Percentiles rank a stretch among this genome's conserved stretches.
Evolutionary conservation across 2,888 invertebrate species (phyloP).

Genomic region (Pristionchus arcanus): DNA sequence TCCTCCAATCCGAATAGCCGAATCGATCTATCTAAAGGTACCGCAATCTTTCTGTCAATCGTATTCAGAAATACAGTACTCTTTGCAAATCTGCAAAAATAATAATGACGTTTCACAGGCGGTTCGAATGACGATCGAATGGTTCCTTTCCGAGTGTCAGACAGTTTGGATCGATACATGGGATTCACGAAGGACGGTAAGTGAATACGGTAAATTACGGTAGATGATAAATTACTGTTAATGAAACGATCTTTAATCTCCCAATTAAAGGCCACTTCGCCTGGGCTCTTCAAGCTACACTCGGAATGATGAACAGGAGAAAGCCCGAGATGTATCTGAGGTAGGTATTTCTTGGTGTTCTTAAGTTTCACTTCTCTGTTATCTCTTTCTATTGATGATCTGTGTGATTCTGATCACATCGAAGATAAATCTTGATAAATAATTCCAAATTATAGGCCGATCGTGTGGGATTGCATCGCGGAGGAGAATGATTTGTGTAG

Average conservation of each 20-base stretch:
- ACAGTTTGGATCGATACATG: background rate
- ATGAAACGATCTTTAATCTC: background rate
- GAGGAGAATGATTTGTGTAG: background rate
- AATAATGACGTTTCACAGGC: background rate
- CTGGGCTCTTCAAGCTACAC: background rate
- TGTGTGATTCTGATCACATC: background rate
- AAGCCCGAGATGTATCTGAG: conserved; percentile 38
- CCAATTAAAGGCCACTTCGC: background rate
- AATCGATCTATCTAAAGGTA: conserved; percentile 31
- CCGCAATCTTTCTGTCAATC: background rate
- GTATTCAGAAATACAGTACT: background rate
- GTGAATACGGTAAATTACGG: background rate
- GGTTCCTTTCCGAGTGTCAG: conserved; percentile 37
- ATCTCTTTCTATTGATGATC: background rate
- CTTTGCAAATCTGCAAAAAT: too few species aligned
- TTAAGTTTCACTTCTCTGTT: background rate
- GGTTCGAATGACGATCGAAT: background rate
- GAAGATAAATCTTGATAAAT: background rate
- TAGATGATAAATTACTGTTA: background rate
- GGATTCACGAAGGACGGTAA: conserved; percentile 32
- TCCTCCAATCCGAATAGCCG: conserved; percentile 6
- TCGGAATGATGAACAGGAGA: conserved; percentile 18
- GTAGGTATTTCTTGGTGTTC: background rate
- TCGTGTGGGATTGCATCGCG: conserved; percentile 16
- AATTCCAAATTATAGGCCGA: background rate